These are phyloP conservation scores for Drosophila ochracea DNA, from an alignment of 2,888 invertebrate genomes.

Conservation along the genomic window DNA sequence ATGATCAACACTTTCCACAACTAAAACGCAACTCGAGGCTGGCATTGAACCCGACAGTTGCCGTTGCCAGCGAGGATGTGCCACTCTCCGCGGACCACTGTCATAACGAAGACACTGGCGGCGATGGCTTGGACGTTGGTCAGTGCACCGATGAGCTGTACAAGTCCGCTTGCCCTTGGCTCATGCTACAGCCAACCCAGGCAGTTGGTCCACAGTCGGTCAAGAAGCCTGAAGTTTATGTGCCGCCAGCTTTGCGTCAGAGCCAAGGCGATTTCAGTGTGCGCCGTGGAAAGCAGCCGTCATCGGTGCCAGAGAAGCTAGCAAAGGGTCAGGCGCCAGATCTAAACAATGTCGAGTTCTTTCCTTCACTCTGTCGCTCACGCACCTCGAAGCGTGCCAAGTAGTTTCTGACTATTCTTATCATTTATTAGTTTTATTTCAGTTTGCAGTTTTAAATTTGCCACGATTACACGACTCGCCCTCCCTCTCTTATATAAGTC, in stretches of 20 bases:
- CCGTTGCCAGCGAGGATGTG: slow-evolving; percentile 9
- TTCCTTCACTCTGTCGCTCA: slow-evolving; percentile 48
- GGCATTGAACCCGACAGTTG: slow-evolving; percentile 5
- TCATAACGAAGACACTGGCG: slow-evolving; percentile 48
- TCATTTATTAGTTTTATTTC: slow-evolving; percentile 27
- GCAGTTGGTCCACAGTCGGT: neutral
- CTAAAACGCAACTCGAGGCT: slow-evolving; percentile 29
- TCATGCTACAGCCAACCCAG: slow-evolving; percentile 21
- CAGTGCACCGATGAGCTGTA: slow-evolving; percentile 10
- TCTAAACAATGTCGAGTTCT: slow-evolving; percentile 61
- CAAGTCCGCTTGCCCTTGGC: slow-evolving; percentile 53
- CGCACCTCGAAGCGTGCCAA: slow-evolving; percentile 54
- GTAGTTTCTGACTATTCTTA: slow-evolving; percentile 39
- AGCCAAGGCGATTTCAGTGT: slow-evolving; percentile 46
- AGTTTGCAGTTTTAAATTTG: slow-evolving; percentile 43
- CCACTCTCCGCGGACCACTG: slow-evolving; percentile 6
- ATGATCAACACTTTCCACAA: slow-evolving; percentile 41
- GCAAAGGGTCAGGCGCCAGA: slow-evolving; percentile 62
- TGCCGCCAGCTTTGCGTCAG: slow-evolving; percentile 69
- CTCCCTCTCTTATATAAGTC: neutral
- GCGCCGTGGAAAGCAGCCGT: slow-evolving; percentile 27
- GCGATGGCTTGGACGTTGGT: slow-evolving; percentile 63
- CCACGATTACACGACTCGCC: slow-evolving; percentile 27
- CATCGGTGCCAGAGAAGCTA: slow-evolving; percentile 23
- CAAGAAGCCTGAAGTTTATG: slow-evolving; percentile 40